Percentiles rank a stretch among this genome's conserved stretches.
Conservation (phyloP, 2,888 invertebrate genomes). For the Cheilosia grossa region DNA sequence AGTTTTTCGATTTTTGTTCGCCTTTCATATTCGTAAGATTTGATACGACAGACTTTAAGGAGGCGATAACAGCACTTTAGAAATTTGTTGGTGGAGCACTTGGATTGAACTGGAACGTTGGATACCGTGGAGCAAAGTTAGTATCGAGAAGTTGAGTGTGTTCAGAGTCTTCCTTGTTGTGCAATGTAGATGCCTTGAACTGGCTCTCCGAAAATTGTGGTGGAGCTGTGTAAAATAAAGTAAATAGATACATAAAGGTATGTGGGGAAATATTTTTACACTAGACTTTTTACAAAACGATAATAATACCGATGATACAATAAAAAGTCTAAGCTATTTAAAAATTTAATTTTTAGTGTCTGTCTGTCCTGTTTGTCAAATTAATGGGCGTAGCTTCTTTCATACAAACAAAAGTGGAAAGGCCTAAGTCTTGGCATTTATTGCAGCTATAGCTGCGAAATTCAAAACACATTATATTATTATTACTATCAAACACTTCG, state of each 20-base stretch:
- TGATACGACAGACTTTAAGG: slow-evolving; percentile 10
- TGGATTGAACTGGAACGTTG: slow-evolving; percentile 85
- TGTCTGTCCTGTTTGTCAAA: no score
- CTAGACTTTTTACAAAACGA: no score
- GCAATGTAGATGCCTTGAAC: slow-evolving; percentile 86
- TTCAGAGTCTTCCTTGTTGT: slow-evolving; percentile 86
- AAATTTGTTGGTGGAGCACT: slow-evolving; percentile 83
- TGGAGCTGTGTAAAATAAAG: slow-evolving; percentile 83
- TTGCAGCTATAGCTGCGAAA: no score
- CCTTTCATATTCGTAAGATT: slow-evolving; percentile 7
- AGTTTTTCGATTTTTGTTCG: slow-evolving; percentile 10
- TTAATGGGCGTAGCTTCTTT: no score
- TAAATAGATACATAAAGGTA: background rate
- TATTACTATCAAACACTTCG: no score
- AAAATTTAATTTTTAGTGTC: no score
- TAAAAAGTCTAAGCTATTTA: no score
- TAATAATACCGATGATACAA: background rate
- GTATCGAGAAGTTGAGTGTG: slow-evolving; percentile 84
- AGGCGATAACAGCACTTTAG: slow-evolving; percentile 74
- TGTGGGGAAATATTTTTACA: no score
- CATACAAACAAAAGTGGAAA: no score
- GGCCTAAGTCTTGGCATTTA: background rate
- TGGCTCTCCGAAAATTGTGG: slow-evolving; percentile 87
- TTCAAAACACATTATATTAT: background rate
- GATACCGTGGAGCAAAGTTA: slow-evolving; percentile 86